Base-by-base conservation (phyloP, 1,140 invertebrate genomes). In the Mactra quadrangularis region DNA sequence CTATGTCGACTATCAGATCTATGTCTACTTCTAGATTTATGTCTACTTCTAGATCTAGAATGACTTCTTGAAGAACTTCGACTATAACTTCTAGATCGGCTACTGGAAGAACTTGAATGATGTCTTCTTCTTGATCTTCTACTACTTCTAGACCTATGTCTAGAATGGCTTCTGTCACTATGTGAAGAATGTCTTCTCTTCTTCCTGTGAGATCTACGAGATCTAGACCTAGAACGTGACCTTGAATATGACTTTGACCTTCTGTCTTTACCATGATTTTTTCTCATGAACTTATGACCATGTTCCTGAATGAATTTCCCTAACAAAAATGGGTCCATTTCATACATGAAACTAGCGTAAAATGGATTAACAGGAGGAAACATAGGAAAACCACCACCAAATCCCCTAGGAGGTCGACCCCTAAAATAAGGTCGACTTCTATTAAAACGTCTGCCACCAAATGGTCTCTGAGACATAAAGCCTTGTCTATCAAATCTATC, bases 71-170 rank as follows among this genome's bases (percentile, higher is more conserved):
- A 77, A 3, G 22, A 6, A 53, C n/a, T 15, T 50, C 57, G 60
- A 41, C 55, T 62, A 15, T 33, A 22, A 52, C 19, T 25, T 47
- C 60, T 77, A 27, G 59, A 66, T 0, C 47, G 13, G 53, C 75
- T 77, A 53, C 75, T 77, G 1, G 57, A 62, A 66, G n/a, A 60
- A 31, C 29, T 55, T 76, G 74, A 76, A 60, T 33, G 41, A 53
- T 66, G 25, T 53, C 76, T 52, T 25, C 76, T 66, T 41, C 38
- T 68, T 25, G 76, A 78, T 55, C 62, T 70, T 25, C 60, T 35
- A 13, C 29, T 0, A 22, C 45, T 64, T 27, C 17, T 52, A 55
- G 60, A 78, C 31, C 62, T 50, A 13, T 38, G 29, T 47, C 76
- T 78, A 29, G 76, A 78, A 68, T 31, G 29, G 52, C 76, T 78